These are phyloP conservation scores for Fukomys damarensis DNA, from an alignment of 2,113 vertebrate species.

Conservation along the genomic window DNA sequence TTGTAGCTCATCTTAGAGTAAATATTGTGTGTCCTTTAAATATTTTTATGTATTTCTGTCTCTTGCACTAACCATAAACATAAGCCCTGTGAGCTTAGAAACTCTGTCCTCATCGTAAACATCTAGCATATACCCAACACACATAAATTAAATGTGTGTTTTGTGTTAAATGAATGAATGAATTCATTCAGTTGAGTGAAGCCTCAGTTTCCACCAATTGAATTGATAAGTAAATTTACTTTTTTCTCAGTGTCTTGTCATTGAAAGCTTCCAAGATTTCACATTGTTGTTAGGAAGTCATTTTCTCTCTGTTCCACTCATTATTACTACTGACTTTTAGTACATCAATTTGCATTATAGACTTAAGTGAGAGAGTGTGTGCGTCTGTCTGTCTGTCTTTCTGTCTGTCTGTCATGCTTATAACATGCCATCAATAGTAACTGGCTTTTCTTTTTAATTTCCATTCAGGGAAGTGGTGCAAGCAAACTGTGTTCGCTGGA, in stretches of 20 bases:
- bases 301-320: background rate
- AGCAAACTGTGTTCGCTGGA: conserved; percentile 96
- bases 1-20: background rate
- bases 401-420: background rate
- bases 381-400: background rate
- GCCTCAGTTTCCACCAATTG: background rate
- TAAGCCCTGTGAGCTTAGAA: background rate
- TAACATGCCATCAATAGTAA: background rate
- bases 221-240: background rate
- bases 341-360: background rate
- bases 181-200: background rate
- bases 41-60: background rate
- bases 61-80: background rate
- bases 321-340: background rate
- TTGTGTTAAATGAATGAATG: background rate
- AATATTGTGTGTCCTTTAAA: background rate
- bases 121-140: background rate
- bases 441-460: background rate
- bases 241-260: background rate
- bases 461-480: conserved; percentile 92
- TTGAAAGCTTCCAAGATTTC: background rate
- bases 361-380: background rate
- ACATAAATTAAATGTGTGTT: background rate
- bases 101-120: background rate
- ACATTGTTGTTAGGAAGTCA: background rate